Conservation (phyloP, 1,140 invertebrate species). For the Pentalonia nigronervosa region DNA sequence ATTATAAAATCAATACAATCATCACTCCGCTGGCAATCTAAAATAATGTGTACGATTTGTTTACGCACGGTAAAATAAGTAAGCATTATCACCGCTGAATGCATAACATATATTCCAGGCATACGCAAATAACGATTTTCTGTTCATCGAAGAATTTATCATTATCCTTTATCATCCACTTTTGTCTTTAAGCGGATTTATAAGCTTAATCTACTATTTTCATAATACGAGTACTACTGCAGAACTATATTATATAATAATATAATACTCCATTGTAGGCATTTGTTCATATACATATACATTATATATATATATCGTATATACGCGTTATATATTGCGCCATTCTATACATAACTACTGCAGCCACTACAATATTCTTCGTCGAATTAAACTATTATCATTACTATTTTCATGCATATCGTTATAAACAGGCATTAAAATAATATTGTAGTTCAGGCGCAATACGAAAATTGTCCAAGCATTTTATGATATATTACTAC, state of each 20-base stretch:
- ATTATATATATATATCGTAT: background rate
- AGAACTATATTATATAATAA: background rate
- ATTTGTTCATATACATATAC: background rate
- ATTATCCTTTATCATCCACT: constrained; percentile 5
- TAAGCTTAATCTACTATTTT: constrained; percentile 19
- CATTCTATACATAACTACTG: background rate
- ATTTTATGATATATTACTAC: background rate
- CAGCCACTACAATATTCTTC: background rate
- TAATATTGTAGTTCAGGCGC: background rate
- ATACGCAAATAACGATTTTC: background rate
- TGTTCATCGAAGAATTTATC: constrained; percentile 14
- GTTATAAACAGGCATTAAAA: background rate
- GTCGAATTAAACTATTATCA: background rate
- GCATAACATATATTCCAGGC: background rate
- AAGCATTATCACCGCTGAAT: background rate
- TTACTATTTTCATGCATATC: background rate
- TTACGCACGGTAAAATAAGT: background rate
- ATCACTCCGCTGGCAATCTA: background rate
- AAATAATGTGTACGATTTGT: background rate
- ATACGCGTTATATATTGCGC: background rate
- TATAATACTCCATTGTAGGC: background rate
- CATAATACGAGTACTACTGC: constrained; percentile 32
- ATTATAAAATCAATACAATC: background rate
- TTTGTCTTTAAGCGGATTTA: constrained; percentile 43
- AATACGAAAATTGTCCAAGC: background rate